Evolutionary conservation across 2,797 vertebrate genomes (phyloP), one percentile per base, ranked within the genome.

Genomic region (Remorina albescens): DNA sequence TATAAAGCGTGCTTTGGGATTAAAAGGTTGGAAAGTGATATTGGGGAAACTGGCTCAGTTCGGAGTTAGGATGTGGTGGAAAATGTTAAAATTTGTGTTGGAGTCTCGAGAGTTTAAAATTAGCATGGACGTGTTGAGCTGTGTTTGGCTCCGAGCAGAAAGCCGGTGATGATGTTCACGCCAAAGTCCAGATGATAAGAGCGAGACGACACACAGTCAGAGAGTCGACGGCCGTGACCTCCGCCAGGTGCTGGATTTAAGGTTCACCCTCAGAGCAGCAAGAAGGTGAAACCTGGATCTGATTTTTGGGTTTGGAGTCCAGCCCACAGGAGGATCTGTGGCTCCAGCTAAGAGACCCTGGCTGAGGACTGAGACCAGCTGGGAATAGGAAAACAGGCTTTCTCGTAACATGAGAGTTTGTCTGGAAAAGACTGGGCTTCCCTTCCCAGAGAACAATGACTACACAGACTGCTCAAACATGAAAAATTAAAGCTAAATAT

Each of bases 381-480:
- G 76, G 64, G 65, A 81, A 82, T 47, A 78, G 64, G 50, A 50
- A 75, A 83, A 82, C 71, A 64, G 63, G 26, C 59, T 71, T 82
- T 81, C 62, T 76, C 16, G 72, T 86, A 87, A 89, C 32, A 72
- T 4, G 74, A 70, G 68, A 69, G 76, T 71, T 67, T 47, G 82
- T 83, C 86, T 87, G 86, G 87, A 90, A 92, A 92, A 76, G 71
- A 78, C 39, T 1, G 64, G 74, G 78, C 50, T 79, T 81, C 82
- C 83, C 84, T 79, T 55, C 75, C 56, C 56, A 81, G 82, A 78
- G 70, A 82, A 84, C 73, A 81, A 67, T 82, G 74, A 86, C 78
- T 80, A 77, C 72, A 86, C 79, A 47, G n/a, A 60, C 82, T 90
- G 89, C 73, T 80, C 76, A 83, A 88, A 90, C 84, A 87, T 81